Evolutionary conservation across 2,797 vertebrate species (phyloP), one percentile per base, ranked within the genome.

Genomic region (Sciurus vulgaris): DNA sequence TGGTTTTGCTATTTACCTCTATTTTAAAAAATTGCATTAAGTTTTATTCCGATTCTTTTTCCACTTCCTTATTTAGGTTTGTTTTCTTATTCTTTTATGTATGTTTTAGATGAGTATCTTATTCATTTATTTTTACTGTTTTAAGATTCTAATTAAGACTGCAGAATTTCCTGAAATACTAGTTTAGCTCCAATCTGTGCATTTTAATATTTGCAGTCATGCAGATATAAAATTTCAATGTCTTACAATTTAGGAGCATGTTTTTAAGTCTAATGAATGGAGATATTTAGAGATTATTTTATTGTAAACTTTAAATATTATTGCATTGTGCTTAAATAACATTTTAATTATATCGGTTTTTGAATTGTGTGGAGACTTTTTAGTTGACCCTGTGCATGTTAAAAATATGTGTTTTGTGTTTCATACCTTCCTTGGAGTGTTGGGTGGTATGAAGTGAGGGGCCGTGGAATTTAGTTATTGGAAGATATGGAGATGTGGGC

Each of bases 401-500:
- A 30, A 76, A 88, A 67, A 2, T 35, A 77, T 17, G 6, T 35
- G 24, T 41, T 20, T 3, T 35, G 3, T 18, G 14, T 33, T 44
- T 41, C 2, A 2, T 3, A 1, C 2, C 7, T 20, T 72, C 65
- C 44, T 35, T 3, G 51, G 30, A 2, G 2, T 28, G 24, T 14
- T 3, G 33, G 10, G 2, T 28, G 22, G 30, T 24, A 1, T 20
- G 26, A 11, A 28, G 33, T 7, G 12, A 35, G 44, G 30, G 7
- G 18, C 30, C 13, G 30, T 24, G 4, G 63, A 38, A 51, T 33
- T 77, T 47, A 59, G 56, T 26, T 20, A 7, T 17, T 7, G 11
- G 5, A 11, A 12, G 26, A 24, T 5, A 17, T 33, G 12, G 56
- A 7, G 77, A 56, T 26, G 49, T 3, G 0, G 0, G 1, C 56